Conservation (phyloP, 2,888 invertebrate species). For the Melolontha melolontha region DNA sequence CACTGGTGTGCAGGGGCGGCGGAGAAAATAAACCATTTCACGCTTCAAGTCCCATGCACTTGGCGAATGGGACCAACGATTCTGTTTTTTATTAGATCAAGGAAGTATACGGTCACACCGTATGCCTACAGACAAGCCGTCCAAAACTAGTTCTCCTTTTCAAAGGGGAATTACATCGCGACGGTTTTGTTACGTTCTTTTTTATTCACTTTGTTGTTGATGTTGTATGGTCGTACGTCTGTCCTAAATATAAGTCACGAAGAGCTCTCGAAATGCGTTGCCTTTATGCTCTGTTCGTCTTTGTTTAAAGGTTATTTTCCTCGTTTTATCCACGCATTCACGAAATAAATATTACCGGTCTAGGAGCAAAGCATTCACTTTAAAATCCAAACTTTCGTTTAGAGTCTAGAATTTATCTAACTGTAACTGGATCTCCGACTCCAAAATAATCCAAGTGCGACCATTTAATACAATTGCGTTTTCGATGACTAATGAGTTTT, state of each 20-base stretch:
- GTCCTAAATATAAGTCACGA: slow-evolving; percentile 10
- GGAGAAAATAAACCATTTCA: slow-evolving; percentile 51
- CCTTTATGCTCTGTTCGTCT: too few species aligned
- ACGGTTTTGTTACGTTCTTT: slow-evolving; percentile 11
- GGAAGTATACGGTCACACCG: slow-evolving; percentile 45
- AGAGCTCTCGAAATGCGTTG: background rate
- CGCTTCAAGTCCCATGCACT: slow-evolving; percentile 49
- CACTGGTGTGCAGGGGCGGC: slow-evolving; percentile 32
- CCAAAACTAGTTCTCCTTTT: slow-evolving; percentile 43
- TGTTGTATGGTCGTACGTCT: slow-evolving; percentile 5
- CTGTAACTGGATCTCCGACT: too few species aligned
- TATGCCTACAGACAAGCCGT: slow-evolving; percentile 35
- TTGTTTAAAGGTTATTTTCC: too few species aligned
- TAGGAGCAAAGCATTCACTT: too few species aligned
- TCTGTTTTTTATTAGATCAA: slow-evolving; percentile 38
- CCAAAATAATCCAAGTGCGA: too few species aligned
- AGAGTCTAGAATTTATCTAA: too few species aligned
- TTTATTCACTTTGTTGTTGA: background rate
- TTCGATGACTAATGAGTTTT: too few species aligned
- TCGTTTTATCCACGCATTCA: too few species aligned
- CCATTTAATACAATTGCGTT: too few species aligned
- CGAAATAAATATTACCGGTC: too few species aligned
- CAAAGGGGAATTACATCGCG: slow-evolving; percentile 37
- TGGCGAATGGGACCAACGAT: slow-evolving; percentile 22
- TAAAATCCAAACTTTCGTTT: too few species aligned